Conservation (phyloP, 2,888 invertebrate genomes). For the Muscina levida region DNA sequence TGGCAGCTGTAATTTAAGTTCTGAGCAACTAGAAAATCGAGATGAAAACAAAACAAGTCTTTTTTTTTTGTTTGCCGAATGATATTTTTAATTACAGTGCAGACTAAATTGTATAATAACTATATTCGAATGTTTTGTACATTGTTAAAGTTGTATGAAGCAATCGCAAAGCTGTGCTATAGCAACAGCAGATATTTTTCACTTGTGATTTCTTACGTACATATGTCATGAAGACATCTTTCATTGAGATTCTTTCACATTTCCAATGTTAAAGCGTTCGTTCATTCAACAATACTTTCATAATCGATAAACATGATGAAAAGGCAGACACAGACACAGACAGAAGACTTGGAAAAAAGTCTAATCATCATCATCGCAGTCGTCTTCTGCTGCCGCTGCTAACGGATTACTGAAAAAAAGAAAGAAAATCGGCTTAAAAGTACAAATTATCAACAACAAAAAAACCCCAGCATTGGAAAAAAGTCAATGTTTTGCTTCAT, state of each 20-base stretch:
- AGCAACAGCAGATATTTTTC: background rate
- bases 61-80: too few species aligned
- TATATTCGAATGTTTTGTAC: too few species aligned
- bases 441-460: background rate
- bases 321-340: background rate
- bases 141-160: background rate
- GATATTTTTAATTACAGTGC: conserved; percentile 18
- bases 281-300: conserved; percentile 21
- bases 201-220: conserved; percentile 34
- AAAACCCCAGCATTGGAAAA: background rate
- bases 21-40: too few species aligned
- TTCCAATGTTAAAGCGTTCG: conserved; percentile 5
- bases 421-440: conserved; percentile 39
- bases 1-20: conserved; percentile 4
- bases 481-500: background rate
- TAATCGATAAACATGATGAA: conserved; percentile 7
- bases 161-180: background rate
- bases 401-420: conserved; percentile 21
- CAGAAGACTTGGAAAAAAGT: background rate
- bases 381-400: too few species aligned
- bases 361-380: background rate
- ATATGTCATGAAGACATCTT: background rate
- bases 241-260: conserved; percentile 21
- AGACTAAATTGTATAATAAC: background rate
- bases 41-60: background rate